These are phyloP conservation scores for Protonemura montana DNA, from an alignment of 2,888 invertebrate genomes.

Conservation along the genomic window DNA sequence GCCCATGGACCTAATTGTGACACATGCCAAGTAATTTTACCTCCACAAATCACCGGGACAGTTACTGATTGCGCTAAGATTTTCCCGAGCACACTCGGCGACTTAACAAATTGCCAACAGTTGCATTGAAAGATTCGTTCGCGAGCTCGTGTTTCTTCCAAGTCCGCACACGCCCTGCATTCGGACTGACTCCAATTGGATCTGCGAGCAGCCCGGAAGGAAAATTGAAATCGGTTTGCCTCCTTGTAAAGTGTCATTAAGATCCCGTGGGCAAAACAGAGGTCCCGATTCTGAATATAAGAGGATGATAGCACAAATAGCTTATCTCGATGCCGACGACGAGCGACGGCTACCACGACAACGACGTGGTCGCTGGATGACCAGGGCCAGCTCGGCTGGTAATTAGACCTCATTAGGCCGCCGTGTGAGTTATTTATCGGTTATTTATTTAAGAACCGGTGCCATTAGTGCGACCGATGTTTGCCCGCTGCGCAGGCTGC, in stretches of 20 bases:
- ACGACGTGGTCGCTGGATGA: background rate
- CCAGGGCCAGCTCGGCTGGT: background rate
- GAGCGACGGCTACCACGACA: background rate
- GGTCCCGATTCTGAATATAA: too few relatives aligned
- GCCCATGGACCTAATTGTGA: background rate
- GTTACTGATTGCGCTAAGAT: background rate
- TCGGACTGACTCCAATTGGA: too few relatives aligned
- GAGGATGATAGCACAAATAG: too few relatives aligned
- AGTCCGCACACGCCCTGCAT: background rate
- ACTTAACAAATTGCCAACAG: background rate
- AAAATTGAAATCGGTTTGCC: too few relatives aligned
- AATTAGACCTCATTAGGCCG: conserved; percentile 20
- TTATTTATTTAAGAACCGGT: conserved; percentile 33
- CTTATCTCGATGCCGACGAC: background rate
- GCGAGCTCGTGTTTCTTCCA: background rate
- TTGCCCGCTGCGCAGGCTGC: conserved; percentile 22
- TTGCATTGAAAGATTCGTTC: background rate
- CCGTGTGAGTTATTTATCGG: conserved; percentile 14
- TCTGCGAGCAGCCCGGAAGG: too few relatives aligned
- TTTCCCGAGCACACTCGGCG: too few relatives aligned
- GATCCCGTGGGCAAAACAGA: too few relatives aligned
- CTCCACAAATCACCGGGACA: background rate
- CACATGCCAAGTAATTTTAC: background rate
- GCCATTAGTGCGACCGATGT: conserved; percentile 15
- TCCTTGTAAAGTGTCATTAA: too few relatives aligned